A percentile compares a stretch with the other conserved stretches of the same genome.
Conservation (phyloP, 2,797 vertebrate species). For the Alfaro cultratus region DNA sequence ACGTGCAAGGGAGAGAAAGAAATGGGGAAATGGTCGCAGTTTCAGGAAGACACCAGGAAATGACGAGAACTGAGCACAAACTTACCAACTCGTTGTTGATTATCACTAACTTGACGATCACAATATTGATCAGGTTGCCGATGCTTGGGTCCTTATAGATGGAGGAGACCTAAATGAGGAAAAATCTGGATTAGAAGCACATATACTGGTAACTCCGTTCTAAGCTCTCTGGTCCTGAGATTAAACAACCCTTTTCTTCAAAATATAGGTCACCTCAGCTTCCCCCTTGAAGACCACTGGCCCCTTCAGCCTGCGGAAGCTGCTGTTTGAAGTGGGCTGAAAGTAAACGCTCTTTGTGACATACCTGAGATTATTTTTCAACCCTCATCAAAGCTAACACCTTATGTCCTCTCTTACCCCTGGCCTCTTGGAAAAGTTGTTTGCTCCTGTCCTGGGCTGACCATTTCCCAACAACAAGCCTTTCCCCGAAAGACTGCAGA, state of each 20-base stretch:
- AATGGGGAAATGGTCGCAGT: not conserved
- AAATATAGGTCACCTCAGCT: conserved; percentile 78
- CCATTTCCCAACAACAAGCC: conserved; percentile 56
- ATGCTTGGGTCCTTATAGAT: conserved; percentile 99
- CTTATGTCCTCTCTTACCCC: conserved; percentile 59
- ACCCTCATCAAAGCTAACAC: conserved; percentile 75
- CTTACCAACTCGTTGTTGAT: conserved; percentile 95
- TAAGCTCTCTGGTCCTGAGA: conserved; percentile 56
- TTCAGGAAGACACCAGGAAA: not conserved
- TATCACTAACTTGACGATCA: conserved; percentile 97
- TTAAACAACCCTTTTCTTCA: conserved; percentile 66
- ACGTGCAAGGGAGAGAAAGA: not conserved
- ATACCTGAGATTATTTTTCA: conserved; percentile 79
- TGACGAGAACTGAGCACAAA: not conserved
- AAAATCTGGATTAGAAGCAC: conserved; percentile 12
- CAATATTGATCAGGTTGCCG: conserved; percentile 98
- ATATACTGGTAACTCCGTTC: not conserved
- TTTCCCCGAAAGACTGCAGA: conserved; percentile 28
- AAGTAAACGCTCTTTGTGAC: conserved; percentile 74
- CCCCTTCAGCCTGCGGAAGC: conserved; percentile 53
- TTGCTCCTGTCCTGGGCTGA: conserved; percentile 67
- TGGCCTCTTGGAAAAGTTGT: conserved; percentile 62
- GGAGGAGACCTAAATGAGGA: conserved; percentile 90
- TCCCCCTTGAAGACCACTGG: conserved; percentile 50
- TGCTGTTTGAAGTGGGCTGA: conserved; percentile 68